A percentile compares a stretch with the other conserved stretches of the same genome.
Conservation (phyloP, 2,113 vertebrate genomes). For the Lasiurus borealis region DNA sequence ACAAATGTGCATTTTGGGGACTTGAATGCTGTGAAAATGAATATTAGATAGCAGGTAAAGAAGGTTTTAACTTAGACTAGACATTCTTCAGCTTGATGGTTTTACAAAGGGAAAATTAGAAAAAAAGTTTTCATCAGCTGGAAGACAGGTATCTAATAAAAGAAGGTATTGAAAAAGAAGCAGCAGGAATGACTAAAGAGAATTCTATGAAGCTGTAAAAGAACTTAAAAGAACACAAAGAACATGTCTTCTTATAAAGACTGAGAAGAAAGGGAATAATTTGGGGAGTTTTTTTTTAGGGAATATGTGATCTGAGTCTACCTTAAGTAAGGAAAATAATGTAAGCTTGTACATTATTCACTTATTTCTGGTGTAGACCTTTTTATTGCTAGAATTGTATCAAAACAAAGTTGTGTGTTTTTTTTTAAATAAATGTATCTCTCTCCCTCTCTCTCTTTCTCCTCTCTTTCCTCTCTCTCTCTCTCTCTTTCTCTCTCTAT, state of each 20-base stretch:
- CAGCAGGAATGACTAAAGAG: constrained; percentile 61
- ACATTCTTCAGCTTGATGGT: constrained; percentile 58
- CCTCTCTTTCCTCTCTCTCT: too few relatives aligned
- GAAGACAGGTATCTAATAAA: constrained; percentile 66
- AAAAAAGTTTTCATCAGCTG: background rate
- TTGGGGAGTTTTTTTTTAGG: constrained; percentile 14
- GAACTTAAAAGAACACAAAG: constrained; percentile 56
- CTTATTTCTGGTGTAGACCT: background rate
- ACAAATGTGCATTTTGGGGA: constrained; percentile 1
- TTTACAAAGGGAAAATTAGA: constrained; percentile 70
- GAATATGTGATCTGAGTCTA: background rate
- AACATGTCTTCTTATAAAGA: background rate
- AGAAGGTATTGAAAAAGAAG: constrained; percentile 67
- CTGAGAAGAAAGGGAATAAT: constrained; percentile 10
- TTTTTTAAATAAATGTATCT: too few relatives aligned
- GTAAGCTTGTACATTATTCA: background rate
- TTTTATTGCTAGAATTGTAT: background rate
- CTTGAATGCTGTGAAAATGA: constrained; percentile 7
- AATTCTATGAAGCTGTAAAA: constrained; percentile 31
- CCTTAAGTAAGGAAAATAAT: background rate
- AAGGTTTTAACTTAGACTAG: constrained; percentile 15
- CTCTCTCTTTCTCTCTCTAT: too few relatives aligned
- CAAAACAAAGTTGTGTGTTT: too few relatives aligned
- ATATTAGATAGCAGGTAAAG: background rate
- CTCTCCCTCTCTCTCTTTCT: too few relatives aligned